Percentiles rank a stretch among this genome's conserved stretches.
Evolutionary conservation across 2,113 vertebrate species (phyloP).

Genomic region (Lathamus discolor): DNA sequence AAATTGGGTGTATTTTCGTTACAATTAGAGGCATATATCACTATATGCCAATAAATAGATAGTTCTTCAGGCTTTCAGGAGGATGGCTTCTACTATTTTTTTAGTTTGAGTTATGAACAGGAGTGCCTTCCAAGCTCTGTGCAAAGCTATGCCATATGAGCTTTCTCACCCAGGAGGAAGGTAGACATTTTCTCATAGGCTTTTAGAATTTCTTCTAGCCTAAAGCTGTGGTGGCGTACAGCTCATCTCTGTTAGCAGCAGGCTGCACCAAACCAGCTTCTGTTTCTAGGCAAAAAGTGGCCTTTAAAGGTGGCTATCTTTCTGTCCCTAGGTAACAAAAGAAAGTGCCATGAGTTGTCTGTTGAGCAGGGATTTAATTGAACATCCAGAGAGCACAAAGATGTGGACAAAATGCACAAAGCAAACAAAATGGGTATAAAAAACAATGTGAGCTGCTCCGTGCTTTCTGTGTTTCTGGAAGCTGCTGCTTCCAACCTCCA

Average conservation of each 20-base stretch:
- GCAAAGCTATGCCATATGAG: neutral
- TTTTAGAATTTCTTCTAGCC: neutral
- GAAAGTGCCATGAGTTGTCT: neutral
- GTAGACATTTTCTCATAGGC: neutral
- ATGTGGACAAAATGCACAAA: neutral
- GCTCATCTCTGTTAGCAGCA: neutral
- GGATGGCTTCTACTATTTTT: neutral
- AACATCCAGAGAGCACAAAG: neutral
- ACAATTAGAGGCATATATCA: neutral
- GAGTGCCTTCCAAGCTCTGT: neutral
- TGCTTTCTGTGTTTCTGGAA: neutral
- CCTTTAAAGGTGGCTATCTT: neutral
- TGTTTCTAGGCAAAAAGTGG: neutral
- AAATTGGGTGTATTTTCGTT: neutral
- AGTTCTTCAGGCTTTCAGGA: neutral
- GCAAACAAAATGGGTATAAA: neutral
- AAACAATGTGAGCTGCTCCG: fast-evolving
- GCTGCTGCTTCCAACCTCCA: neutral
- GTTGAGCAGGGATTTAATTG: neutral
- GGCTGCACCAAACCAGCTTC: neutral
- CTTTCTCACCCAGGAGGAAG: neutral
- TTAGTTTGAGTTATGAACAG: neutral
- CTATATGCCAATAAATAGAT: neutral
- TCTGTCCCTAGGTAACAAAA: neutral
- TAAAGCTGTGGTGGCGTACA: neutral